Percentiles rank a stretch among this genome's conserved stretches.
Evolutionary conservation across 2,888 invertebrate species (phyloP).

Genomic region (Ophion obscuratus): DNA sequence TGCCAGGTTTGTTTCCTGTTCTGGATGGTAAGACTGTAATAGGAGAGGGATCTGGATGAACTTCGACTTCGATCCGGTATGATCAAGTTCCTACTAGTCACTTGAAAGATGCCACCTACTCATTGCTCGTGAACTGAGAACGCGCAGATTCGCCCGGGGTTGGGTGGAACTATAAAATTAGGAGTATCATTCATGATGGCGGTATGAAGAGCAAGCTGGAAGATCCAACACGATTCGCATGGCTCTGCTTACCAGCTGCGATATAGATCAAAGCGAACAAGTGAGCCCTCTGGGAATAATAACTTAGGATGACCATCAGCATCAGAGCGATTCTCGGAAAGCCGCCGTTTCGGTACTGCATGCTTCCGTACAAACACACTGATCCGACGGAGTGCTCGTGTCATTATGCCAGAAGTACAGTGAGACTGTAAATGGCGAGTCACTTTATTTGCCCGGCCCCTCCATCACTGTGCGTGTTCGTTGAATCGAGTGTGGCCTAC

Average conservation of each 20-base stretch:
- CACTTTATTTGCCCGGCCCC: conserved; percentile 60
- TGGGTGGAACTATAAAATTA: neutral
- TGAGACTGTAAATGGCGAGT: conserved; percentile 55
- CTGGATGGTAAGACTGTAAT: neutral
- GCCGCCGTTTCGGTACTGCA: conserved; percentile 20
- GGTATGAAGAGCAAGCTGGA: conserved; percentile 14
- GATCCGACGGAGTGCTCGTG: conserved; percentile 35
- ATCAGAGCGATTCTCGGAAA: conserved; percentile 20
- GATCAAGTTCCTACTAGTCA: conserved; percentile 17
- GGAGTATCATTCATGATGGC: neutral
- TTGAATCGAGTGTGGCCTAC: conserved; percentile 48
- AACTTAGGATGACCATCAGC: conserved; percentile 49
- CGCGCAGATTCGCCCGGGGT: neutral
- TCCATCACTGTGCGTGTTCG: conserved; percentile 17
- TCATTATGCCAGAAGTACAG: conserved; percentile 35
- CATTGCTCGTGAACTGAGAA: neutral
- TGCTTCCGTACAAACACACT: conserved; percentile 25
- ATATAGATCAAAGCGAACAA: conserved; percentile 51
- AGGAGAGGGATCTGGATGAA: neutral
- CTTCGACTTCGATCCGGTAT: neutral
- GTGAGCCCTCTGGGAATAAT: conserved; percentile 47
- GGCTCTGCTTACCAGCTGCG: neutral
- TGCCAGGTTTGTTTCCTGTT: neutral
- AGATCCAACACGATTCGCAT: conserved; percentile 3
- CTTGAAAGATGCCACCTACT: neutral